Base-by-base conservation (phyloP, 2,113 vertebrate genomes). In the Sialia sialis region DNA sequence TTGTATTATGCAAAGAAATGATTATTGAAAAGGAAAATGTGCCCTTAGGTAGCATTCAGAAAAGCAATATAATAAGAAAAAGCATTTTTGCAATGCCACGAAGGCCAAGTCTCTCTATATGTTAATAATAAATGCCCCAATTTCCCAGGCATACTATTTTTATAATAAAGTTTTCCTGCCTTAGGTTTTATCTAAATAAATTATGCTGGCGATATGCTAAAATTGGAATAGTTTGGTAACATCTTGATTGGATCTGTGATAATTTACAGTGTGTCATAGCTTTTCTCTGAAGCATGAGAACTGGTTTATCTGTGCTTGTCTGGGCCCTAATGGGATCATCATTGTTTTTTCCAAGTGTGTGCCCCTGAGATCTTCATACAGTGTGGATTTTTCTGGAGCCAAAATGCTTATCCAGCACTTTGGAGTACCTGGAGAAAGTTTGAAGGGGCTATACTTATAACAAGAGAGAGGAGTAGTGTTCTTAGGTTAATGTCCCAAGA, bases 101-200 rank as follows among this genome's bases (percentile, higher is more conserved):
- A 82, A 85, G 64, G 32, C 72, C 77, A 54, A 79, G 21, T 51
- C 32, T 69, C 43, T 92, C 78, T 89, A 60, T 82, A 46, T 76
- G 55, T 77, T 96, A 87, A 83, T 84, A 88, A 90, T 75, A 56
- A 91, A 77, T 43, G 67, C 64, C 38, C 38, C 20, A 29, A 13
- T 80, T 94, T 90, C 79, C 54, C 44, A 58, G 32, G 49, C 66
- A 38, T 26, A 16, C 59, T 87, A 8, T 73, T 92, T 92, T 81
- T 92, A 70, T 81, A 63, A 70, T 63, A 55, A 4, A 55, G 29
- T 93, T 92, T 93, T 60, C 30, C 52, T 75, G 52, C 60, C 52
- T 72, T 84, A 78, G 64, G 46, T 86, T 94, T 95, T 87, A 58
- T 70, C 38, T 70, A 62, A 90, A 83, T 77, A 80, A 86, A 41